Evolutionary conservation across 2,113 vertebrate species (phyloP).

Genomic region (Phylloscopus trochilus): DNA sequence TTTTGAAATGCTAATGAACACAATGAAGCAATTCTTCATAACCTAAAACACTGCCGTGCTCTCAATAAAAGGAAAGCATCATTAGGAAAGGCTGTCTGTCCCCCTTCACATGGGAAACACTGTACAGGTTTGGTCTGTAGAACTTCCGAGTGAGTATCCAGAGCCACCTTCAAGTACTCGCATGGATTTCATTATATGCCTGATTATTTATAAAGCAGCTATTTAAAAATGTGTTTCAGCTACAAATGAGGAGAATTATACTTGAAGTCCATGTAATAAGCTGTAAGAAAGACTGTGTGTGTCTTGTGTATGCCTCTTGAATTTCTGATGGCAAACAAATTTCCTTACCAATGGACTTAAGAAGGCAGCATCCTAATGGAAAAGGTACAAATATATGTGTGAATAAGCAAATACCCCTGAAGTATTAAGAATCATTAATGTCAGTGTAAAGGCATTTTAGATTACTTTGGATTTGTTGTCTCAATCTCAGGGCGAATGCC

Average conservation of each 20-base stretch:
- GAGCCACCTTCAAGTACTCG: neutral
- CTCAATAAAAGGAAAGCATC: neutral
- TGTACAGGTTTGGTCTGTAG: neutral
- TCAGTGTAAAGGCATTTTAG: neutral
- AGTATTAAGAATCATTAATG: neutral
- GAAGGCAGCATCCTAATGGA: neutral
- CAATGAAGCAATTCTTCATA: neutral
- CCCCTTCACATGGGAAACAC: neutral
- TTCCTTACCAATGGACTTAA: neutral
- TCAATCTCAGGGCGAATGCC: neutral
- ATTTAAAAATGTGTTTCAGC: neutral
- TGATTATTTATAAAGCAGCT: neutral
- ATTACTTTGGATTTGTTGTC: neutral
- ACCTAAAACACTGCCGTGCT: neutral
- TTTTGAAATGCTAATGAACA: conserved; percentile 37
- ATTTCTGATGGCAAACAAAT: neutral
- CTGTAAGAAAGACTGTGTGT: neutral
- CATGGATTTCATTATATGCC: neutral
- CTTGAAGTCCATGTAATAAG: neutral
- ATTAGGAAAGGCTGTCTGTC: neutral
- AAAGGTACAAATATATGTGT: neutral
- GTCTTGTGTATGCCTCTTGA: neutral
- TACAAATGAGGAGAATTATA: neutral
- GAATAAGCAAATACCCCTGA: neutral
- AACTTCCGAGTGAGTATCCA: neutral